These are phyloP conservation scores for Spondyliosoma cantharus DNA, from an alignment of 2,797 vertebrate genomes.

Conservation along the genomic window DNA sequence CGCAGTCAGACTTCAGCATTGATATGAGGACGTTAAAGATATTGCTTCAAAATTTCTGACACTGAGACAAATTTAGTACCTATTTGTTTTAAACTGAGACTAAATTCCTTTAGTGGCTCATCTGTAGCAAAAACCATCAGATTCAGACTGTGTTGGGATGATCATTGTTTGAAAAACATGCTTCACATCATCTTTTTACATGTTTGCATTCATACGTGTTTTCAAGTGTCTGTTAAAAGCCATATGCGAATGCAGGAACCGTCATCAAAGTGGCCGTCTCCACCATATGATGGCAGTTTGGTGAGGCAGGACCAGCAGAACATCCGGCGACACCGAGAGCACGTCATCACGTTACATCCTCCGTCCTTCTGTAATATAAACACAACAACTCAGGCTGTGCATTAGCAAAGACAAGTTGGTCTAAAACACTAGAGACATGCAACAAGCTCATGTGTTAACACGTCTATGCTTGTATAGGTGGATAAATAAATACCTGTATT, in stretches of 20 bases:
- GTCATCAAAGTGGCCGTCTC: fast-evolving
- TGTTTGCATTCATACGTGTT: background rate
- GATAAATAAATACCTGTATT: slow-evolving; percentile 83
- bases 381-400: slow-evolving; percentile 16
- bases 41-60: background rate
- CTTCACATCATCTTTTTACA: background rate
- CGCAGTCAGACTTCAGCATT: background rate
- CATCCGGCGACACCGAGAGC: slow-evolving; percentile 76
- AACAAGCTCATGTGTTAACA: no score
- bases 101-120: background rate
- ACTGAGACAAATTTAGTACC: background rate
- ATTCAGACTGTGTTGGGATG: slow-evolving; percentile 5
- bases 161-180: background rate
- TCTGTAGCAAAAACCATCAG: background rate
- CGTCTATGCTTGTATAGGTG: no score
- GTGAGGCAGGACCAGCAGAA: slow-evolving; percentile 88
- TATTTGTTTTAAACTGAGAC: background rate
- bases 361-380: slow-evolving; percentile 82
- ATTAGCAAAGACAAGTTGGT: background rate
- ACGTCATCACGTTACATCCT: slow-evolving; percentile 89
- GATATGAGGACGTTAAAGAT: background rate
- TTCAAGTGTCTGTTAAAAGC: no score
- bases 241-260: fast-evolving
- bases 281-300: fast-evolving
- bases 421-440: no score